Conservation (phyloP, 2,888 invertebrate genomes). For the Melieria crassipennis region DNA sequence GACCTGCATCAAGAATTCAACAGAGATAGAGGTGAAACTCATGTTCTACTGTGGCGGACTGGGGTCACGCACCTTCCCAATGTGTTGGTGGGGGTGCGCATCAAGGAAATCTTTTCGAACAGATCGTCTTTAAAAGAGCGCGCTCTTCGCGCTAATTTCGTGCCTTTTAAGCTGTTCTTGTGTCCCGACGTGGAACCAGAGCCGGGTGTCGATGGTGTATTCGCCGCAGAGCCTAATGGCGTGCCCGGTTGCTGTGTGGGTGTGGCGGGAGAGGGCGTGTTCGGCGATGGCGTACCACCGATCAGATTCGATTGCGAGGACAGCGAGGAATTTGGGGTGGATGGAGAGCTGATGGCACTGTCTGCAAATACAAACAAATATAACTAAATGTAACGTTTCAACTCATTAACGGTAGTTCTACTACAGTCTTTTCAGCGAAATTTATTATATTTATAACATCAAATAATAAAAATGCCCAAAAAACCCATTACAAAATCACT, state of each 20-base stretch:
- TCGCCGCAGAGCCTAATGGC: slow-evolving; percentile 29
- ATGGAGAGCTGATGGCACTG: slow-evolving; percentile 63
- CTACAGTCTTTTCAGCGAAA: no score
- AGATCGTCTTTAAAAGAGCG: slow-evolving; percentile 94
- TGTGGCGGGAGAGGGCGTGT: slow-evolving; percentile 50
- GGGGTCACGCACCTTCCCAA: slow-evolving; percentile 60
- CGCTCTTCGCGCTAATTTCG: slow-evolving; percentile 86
- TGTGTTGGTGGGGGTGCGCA: slow-evolving; percentile 79
- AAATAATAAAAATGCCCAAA: no score
- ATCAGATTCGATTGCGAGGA: slow-evolving; percentile 46
- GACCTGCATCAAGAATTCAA: slow-evolving; percentile 65
- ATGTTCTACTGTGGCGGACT: neutral
- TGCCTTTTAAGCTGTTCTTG: slow-evolving; percentile 82
- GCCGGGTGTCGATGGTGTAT: slow-evolving; percentile 13
- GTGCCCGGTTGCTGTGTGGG: slow-evolving; percentile 42
- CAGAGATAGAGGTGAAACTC: neutral
- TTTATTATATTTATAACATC: no score
- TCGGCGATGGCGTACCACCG: slow-evolving; percentile 41
- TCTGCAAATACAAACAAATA: slow-evolving; percentile 47
- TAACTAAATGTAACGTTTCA: no score
- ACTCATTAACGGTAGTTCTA: no score
- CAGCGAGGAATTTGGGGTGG: slow-evolving; percentile 59
- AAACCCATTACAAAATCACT: neutral
- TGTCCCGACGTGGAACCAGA: slow-evolving; percentile 68
- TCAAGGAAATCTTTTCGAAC: slow-evolving; percentile 88